These are phyloP conservation scores for Temnothorax ravouxi DNA, from an alignment of 2,888 invertebrate species.

Conservation along the genomic window DNA sequence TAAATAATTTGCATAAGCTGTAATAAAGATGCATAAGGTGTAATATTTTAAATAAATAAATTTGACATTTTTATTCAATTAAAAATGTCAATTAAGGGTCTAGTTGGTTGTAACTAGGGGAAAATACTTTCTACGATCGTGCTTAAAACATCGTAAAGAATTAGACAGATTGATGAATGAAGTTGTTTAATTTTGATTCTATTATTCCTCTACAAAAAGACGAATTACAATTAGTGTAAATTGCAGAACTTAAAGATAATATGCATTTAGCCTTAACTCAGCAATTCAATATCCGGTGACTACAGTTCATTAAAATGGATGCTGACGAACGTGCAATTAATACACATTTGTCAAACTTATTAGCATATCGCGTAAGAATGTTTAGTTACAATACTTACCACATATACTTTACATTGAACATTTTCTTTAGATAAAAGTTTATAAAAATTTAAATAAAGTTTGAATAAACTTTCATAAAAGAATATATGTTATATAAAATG, in stretches of 20 bases:
- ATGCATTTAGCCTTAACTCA: not conserved
- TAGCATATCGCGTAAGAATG: not conserved
- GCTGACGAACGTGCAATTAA: conserved; percentile 27
- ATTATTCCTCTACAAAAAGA: not conserved
- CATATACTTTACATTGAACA: not conserved
- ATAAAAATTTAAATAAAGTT: not conserved
- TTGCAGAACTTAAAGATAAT: not conserved
- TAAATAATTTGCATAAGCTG: not conserved
- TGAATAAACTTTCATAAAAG: not conserved
- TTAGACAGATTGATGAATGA: conserved; percentile 1
- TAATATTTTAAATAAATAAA: not conserved
- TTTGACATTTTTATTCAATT: not conserved
- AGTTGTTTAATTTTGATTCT: not conserved
- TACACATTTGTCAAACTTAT: not conserved
- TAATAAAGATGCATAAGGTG: not conserved
- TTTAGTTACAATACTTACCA: not conserved
- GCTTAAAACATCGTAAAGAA: not conserved
- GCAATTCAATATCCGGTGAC: not conserved
- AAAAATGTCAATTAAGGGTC: not conserved
- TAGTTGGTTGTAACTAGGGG: not conserved
- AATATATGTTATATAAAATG: not conserved
- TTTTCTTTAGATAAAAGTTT: not conserved
- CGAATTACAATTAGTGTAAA: not conserved
- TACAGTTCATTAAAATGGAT: conserved; percentile 20
- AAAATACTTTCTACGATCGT: not conserved